Evolutionary conservation across 2,113 vertebrate genomes (phyloP), one percentile per base, ranked within the genome.

Genomic region (Arizona elegans): DNA sequence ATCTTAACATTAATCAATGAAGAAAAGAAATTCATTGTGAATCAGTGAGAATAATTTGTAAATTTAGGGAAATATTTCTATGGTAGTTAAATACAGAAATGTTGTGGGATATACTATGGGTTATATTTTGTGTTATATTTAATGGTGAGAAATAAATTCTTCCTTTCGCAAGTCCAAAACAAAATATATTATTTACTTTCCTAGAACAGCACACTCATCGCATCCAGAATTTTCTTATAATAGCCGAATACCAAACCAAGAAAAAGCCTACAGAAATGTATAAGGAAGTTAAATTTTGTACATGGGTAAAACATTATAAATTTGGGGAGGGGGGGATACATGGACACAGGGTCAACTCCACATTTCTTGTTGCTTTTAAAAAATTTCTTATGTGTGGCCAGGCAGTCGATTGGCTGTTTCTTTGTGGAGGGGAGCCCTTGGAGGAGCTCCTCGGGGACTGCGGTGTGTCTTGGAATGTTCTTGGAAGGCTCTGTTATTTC

Each of bases 381-480:
- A 98, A 98, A 97, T 97, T 98, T 97, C 96, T 0, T 91, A 93
- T 96, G 95, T 95, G 96, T 91, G 95, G 85, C 96, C 96, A 96
- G 96, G 96, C 97, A 96, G 96, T 97, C 95, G 96, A 97, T 97
- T 29, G 89, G 89, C 96, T 92, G 92, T 95, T 93, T 95, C 96
- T 95, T 96, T 96, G 94, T 96, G 97, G 97, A 98, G 97, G 98
- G 97, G 96, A 88, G 56, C 88, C 96, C 97, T 95, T 95, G 97
- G 96, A 98, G 97, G 89, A 95, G 96, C 95, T 96, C 97, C 96
- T 93, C 95, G 95, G 38, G 88, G 89, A 96, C 95, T 96, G 95
- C 94, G 96, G 95, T 0, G 95, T 94, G 95, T 95, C 97, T 97
- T 98, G 99, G 99, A 99, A 99, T 99, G 99, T 99, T 99, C 99